Base-by-base conservation (phyloP, 2,888 invertebrate genomes). In the Calephelis perditalis region DNA sequence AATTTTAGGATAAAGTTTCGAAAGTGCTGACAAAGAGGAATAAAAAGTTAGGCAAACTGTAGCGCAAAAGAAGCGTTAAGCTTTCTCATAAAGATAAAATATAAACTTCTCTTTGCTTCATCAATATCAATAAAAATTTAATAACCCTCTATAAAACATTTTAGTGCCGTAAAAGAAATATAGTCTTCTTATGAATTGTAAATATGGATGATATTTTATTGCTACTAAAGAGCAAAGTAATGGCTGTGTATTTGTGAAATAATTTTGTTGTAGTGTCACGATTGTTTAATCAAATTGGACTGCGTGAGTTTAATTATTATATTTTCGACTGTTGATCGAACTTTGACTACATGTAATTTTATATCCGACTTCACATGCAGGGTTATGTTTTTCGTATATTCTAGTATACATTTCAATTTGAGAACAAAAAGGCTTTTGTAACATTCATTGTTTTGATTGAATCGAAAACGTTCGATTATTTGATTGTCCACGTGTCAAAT, bases 161-260 rank as follows among this genome's bases (percentile, higher is more conserved):
- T 63, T 63, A 64, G 64, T 62, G 56, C 58, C 44, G 55, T 66
- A 63, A 63, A 67, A 60, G 61, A 62, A 61, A 54, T 54, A 54
- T 54, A 54, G 59, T 65, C 63, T 62, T 62, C 60, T 58, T 61
- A 62, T 55, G 67, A 67, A 66, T 67, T 64, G 67, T 66, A 68
- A 65, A 66, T 68, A 66, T 66, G 63, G 60, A 67, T 62, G 63
- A 59, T 67, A 66, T 52, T 52, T 52, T 52, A 52, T 52, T 52
- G 52, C 10, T 36, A 52, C 52, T 52, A n/a, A 52, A 52, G 7
- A 52, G 52, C 11, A 4, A 11, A 36, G 10, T 52, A 52, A 52
- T 52, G 52, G 36, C 35, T 35, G 52, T 52, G 7, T 49, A 49
- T 49, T 49, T 49, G 15, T 1, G 35, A 8, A 8, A 49, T 49